Evolutionary conservation across 2,797 vertebrate species (phyloP).

Genomic region (Cheirogaleus major): DNA sequence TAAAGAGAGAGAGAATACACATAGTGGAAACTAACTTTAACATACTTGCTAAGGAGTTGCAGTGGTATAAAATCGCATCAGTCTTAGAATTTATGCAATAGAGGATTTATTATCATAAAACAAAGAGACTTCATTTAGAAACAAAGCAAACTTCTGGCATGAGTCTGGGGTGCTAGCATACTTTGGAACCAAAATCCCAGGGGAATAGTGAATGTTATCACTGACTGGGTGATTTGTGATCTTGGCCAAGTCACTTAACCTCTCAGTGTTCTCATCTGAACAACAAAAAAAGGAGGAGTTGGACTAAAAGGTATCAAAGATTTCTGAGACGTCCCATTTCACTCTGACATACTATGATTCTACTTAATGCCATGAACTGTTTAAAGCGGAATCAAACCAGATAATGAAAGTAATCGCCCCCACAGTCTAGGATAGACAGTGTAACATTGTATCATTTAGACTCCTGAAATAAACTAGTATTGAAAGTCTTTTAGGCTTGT

Average conservation of each 20-base stretch:
- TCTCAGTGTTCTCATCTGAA: background rate
- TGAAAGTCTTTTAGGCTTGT: background rate
- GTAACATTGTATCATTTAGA: background rate
- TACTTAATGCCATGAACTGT: background rate
- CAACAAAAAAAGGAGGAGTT: background rate
- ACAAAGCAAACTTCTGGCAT: background rate
- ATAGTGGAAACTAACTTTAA: background rate
- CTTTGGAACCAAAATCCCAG: background rate
- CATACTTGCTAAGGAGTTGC: background rate
- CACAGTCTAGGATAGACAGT: background rate
- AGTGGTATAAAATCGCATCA: background rate
- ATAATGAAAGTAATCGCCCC: background rate
- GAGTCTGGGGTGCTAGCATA: background rate
- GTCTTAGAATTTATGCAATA: background rate
- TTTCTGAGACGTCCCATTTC: constrained; percentile 7
- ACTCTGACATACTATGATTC: background rate
- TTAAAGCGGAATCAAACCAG: background rate
- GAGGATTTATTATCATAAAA: background rate
- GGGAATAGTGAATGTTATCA: background rate
- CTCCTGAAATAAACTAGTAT: background rate
- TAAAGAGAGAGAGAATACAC: background rate
- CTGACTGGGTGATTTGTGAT: background rate
- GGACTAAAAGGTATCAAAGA: background rate
- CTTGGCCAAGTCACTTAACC: background rate
- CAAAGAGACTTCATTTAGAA: background rate